Evolutionary conservation across 2,888 invertebrate species (phyloP).

Genomic region (Antheraea yamamai): DNA sequence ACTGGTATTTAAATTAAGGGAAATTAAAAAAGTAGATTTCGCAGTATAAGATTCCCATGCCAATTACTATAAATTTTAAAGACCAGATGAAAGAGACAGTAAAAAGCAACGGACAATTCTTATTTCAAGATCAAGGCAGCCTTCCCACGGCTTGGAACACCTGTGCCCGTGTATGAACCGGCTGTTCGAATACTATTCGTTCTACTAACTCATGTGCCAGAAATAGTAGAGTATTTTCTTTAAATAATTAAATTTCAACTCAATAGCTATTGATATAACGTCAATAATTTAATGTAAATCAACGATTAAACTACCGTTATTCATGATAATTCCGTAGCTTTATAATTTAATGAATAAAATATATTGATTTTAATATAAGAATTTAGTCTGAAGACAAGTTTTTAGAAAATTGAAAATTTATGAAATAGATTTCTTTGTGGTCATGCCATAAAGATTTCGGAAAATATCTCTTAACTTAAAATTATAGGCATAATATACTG

Average conservation of each 20-base stretch:
- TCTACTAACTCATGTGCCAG: constrained; percentile 32
- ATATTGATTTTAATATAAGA: not conserved
- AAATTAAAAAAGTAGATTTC: not conserved
- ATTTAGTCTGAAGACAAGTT: not conserved
- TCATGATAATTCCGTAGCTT: not conserved
- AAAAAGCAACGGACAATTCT: constrained; percentile 54
- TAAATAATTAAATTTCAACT: not conserved
- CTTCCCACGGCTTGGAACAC: constrained; percentile 72
- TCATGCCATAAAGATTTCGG: too few species aligned
- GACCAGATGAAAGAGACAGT: constrained; percentile 40
- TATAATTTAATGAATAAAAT: too few species aligned
- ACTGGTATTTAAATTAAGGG: not conserved
- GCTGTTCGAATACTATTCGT: constrained; percentile 29
- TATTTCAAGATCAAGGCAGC: constrained; percentile 56
- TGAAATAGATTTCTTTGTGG: too few species aligned
- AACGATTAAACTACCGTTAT: not conserved
- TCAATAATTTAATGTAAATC: not conserved
- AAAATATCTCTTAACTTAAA: too few species aligned
- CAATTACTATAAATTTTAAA: constrained; percentile 49
- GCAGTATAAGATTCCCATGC: not conserved
- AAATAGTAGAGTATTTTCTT: not conserved
- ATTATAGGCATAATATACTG: too few species aligned
- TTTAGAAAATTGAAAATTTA: not conserved
- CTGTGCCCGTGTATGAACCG: constrained; percentile 58
- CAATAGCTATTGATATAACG: too few species aligned